Base-by-base conservation (phyloP, 64 coral and sea anemone genomes). In the Exaiptasia diaphana region DNA sequence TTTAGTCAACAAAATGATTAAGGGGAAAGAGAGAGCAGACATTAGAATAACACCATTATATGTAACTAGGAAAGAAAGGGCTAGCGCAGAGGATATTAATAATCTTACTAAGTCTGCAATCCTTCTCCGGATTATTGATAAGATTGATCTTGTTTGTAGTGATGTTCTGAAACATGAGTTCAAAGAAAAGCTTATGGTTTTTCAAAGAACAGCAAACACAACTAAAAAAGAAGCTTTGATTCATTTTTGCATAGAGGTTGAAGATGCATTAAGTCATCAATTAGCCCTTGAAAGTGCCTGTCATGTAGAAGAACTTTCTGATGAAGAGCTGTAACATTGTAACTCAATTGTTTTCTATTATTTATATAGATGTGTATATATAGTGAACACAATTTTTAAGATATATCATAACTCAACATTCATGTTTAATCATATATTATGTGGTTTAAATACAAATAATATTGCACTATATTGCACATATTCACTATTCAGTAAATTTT, bases 11-110 rank as follows among this genome's bases (percentile, higher is more conserved):
- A 54, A 80, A 11, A 61, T 80, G 32, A 49, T 80, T 43, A 57
- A 80, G 10, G 56, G 77, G 23, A 80, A 80, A 40, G 38, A 48
- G 38, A 53, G 74, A 77, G 14, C 48, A 2, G 77, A 80, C 17
- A 28, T 73, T 21, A 17, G 22, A 2, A 20, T 73, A 43, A 37
- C 18, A 63, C 53, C 58, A 34, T 49, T 80, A n/a, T 64, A 80
- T 80, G 77, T 80, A 23, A 80, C 77, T 64, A 40, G 18, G 24
- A 49, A 80, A 45, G 35, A 80, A 36, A 77, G 41, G 56, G 59
- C 37, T 80, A n/a, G 25, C 20, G 77, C 77, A 42, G 77, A 63
- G 58, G 23, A 24, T 63, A 7, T 62, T 7, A 62, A 30, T 62
- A 62, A 62, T 30, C 22, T 62, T 30, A 23, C 58, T 30, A 63